phyloP scores from a whole-genome alignment of 2,797 vertebrate genomes.

The Ara ararauna region DNA sequence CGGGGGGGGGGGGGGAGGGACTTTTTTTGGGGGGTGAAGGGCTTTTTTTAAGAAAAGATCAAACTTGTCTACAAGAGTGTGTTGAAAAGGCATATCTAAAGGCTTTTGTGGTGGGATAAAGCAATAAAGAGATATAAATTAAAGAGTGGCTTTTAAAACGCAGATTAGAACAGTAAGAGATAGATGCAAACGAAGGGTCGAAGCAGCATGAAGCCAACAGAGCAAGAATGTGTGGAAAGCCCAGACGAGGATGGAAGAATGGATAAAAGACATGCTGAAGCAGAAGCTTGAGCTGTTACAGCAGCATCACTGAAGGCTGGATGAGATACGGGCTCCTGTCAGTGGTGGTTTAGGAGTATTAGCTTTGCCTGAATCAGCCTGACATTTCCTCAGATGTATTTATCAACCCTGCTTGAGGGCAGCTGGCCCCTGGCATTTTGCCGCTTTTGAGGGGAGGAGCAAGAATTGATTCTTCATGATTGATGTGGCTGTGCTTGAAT shows the following conservation, averaged over 20 bases:
- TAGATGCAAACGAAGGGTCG: slow-evolving; percentile 21
- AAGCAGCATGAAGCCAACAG: slow-evolving; percentile 16
- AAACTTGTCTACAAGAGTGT: not conserved
- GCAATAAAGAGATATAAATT: slow-evolving; percentile 17
- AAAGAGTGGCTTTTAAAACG: slow-evolving; percentile 11
- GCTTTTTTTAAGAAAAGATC: not conserved
- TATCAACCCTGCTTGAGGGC: slow-evolving; percentile 4
- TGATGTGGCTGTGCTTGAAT: not conserved
- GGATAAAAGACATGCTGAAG: slow-evolving; percentile 22
- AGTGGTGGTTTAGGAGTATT: not conserved
- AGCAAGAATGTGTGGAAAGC: not conserved
- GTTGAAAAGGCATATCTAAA: not conserved
- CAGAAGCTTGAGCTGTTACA: not conserved
- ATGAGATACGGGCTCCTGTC: not conserved
- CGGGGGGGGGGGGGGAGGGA: accelerated
- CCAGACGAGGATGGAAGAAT: slow-evolving; percentile 4
- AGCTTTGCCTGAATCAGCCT: not conserved
- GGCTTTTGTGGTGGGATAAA: slow-evolving; percentile 4
- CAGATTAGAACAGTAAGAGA: slow-evolving; percentile 34
- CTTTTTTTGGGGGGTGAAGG: not conserved
- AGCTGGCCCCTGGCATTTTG: not conserved
- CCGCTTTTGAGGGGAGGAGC: not conserved
- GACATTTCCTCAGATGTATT: slow-evolving; percentile 1
- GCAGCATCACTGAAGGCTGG: not conserved
- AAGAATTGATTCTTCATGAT: slow-evolving; percentile 19